Evolutionary conservation across 2,888 invertebrate genomes (phyloP), one percentile per base, ranked within the genome.

Genomic region (Hydrotaea diabolus): DNA sequence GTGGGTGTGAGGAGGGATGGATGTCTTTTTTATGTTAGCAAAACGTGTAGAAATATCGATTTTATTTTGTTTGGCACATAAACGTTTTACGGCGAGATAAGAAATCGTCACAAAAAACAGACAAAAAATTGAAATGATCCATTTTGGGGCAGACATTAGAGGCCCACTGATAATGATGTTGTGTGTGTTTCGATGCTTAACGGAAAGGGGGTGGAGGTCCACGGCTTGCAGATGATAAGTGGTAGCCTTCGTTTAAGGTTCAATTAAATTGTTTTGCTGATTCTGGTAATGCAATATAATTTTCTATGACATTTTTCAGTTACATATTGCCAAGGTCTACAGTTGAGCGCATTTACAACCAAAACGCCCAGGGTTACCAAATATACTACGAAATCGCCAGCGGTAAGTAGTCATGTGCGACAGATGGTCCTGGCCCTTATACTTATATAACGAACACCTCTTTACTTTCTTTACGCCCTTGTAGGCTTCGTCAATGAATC

Each of bases 351-450:
- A 86, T 93, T 94, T 89, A 94, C 94, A 31, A 94, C 94, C 9
- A 92, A 94, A 87, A 94, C 94, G 89, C 95, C 95, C 36, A 93
- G 95, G 89, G 93, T 94, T 85, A 94, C 95, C 64, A 95, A 95
- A 91, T 94, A 94, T 88, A 95, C 94, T 90, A 94, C 94, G 87
- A 94, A 92, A 86, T 89, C 92, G 71, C 91, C 91, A 86, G 88
- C 91, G 87, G 92, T 91, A 88, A 91, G 90, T 87, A 76, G 3
- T 21, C 53, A 3, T 11, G 39, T 39, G 31, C 9, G 59, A 26
- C 31, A 0, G 15, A 59, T 19, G 2, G 31, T 26, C 59, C 23
- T 8, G 13, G 13, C 59, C n/a, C 31, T 31, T 31, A 7, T 7
- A 11, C 36, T 73, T 55, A 73, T 69, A 71, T 71, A 71, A 17